These are phyloP conservation scores for Urocyon cinereoargenteus DNA, from an alignment of 2,797 vertebrate species.

Conservation along the genomic window DNA sequence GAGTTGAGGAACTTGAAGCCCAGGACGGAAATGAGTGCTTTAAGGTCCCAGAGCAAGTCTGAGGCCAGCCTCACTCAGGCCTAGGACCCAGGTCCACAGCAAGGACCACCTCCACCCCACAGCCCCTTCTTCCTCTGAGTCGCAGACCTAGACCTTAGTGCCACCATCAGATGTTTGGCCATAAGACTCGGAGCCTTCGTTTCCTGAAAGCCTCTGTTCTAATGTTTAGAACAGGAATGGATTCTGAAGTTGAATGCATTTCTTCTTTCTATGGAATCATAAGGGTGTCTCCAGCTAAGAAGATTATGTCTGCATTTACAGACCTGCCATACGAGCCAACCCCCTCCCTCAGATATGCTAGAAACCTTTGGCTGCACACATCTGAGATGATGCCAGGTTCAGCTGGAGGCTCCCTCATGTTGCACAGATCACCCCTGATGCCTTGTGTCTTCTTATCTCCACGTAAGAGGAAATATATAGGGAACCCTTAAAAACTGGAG, in stretches of 20 bases:
- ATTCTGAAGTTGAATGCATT: slow-evolving; percentile 78
- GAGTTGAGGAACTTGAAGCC: background rate
- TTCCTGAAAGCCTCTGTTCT: slow-evolving; percentile 73
- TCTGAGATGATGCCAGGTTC: background rate
- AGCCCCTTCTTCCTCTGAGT: background rate
- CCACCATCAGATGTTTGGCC: background rate
- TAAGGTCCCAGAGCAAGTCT: background rate
- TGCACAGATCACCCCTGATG: background rate
- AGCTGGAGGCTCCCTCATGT: background rate
- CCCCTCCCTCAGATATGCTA: background rate
- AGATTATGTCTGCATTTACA: slow-evolving; percentile 79
- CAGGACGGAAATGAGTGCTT: background rate
- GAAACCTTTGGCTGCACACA: background rate
- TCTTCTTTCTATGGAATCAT: slow-evolving; percentile 77
- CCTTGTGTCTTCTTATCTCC: background rate
- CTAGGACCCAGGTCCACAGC: background rate
- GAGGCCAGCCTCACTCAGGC: background rate
- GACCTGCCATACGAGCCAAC: slow-evolving; percentile 53
- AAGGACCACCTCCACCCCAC: background rate
- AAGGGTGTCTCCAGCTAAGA: slow-evolving; percentile 75
- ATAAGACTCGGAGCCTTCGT: slow-evolving; percentile 72
- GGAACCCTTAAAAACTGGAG: background rate
- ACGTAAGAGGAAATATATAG: background rate
- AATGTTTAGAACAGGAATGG: slow-evolving; percentile 67
- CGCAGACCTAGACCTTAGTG: background rate